Conservation (phyloP, 2,797 vertebrate species). For the Alectoris magna region DNA sequence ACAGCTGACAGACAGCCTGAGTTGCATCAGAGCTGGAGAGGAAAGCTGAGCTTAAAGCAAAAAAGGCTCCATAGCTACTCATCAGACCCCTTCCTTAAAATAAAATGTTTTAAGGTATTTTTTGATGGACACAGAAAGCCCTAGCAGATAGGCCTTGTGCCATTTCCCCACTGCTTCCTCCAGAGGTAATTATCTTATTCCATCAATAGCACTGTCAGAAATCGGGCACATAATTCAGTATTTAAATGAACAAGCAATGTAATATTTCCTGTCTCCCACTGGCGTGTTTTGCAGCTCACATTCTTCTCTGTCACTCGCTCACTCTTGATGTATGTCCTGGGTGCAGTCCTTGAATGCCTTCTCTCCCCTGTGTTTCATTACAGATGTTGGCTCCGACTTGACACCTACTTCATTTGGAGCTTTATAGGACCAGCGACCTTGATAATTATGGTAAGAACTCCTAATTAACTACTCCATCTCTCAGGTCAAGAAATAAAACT, state of each 20-base stretch:
- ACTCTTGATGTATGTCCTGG: conserved; percentile 81
- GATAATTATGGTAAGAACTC: conserved; percentile 97
- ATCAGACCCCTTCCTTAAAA: background rate
- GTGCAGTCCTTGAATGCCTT: conserved; percentile 78
- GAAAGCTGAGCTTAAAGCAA: conserved; percentile 61
- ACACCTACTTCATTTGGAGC: conserved; percentile 99
- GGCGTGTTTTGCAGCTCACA: conserved; percentile 77
- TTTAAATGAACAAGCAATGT: conserved; percentile 83
- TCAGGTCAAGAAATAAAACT: conserved; percentile 83
- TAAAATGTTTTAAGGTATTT: background rate
- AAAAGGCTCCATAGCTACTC: conserved; percentile 31
- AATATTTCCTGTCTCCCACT: conserved; percentile 83
- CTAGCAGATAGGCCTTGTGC: conserved; percentile 65
- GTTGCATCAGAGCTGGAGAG: conserved; percentile 57
- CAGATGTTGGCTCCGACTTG: conserved; percentile 98
- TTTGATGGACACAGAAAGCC: conserved; percentile 56
- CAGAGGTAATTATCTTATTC: conserved; percentile 80
- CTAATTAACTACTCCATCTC: conserved; percentile 89
- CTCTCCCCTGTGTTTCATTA: conserved; percentile 80
- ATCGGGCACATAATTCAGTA: conserved; percentile 80
- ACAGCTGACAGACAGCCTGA: conserved; percentile 71
- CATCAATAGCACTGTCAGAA: conserved; percentile 79
- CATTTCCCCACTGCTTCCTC: conserved; percentile 72
- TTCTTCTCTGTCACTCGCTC: conserved; percentile 84
- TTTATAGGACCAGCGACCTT: conserved; percentile 99